Evolutionary conservation across 2,113 vertebrate genomes (phyloP), one percentile per base, ranked within the genome.

Genomic region (Orientallactaga bullata): DNA sequence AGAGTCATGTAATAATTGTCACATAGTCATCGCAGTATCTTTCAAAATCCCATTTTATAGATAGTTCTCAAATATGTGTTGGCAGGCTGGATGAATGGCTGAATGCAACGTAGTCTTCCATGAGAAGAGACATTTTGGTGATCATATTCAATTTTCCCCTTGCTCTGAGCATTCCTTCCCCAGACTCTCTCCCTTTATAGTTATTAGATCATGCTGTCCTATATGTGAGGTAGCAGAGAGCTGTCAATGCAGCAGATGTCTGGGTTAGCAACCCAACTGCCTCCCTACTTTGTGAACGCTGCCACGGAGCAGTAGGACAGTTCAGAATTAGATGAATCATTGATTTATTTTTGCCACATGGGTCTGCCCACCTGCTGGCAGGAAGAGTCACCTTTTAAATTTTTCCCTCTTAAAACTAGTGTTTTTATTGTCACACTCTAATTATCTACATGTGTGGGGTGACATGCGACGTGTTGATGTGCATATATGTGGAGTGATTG

Each of bases 301-400:
- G 88, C 85, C 85, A 68, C 71, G 79, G 18, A 85, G 74, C 65
- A 72, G 78, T 72, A 79, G 88, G 35, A 28, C 77, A 66, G 74
- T 85, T 74, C 88, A 91, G 85, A 94, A 91, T 89, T 32, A 88
- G 77, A 93, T 91, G 89, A 93, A 82, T 96, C 92, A 79, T 32
- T 87, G 2, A 16, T 61, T 90, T 85, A 72, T 91, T 84, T 92
- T 72, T 76, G 47, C 85, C 94, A 81, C 17, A 61, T 66, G 4
- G 4, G 5, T 90, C 86, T 96, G 63, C 88, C 91, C 82, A 96
- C 91, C 88, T 95, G 94, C 93, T 66, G 69, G 81, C 63, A 79
- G 21, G 76, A 58, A 58, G 12, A 61, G n/a, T 73, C 24, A 3
- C 37, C 18, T 60, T 88, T 88, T n/a, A n/a, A 55, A 72, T 13